Conservation (phyloP, 2,888 invertebrate species). For the Archips crataeganus region DNA sequence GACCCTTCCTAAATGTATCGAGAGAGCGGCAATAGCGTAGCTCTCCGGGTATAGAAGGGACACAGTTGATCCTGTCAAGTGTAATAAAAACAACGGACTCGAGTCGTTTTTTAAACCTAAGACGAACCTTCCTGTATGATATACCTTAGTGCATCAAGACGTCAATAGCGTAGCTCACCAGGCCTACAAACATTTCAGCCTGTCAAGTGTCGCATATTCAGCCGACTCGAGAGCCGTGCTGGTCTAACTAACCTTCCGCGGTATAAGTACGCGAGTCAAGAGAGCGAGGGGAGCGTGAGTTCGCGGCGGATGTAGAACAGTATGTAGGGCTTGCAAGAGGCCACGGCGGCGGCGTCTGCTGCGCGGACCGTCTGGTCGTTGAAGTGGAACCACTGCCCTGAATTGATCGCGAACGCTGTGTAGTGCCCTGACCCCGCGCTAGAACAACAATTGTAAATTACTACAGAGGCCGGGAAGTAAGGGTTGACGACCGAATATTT, state of each 20-base stretch:
- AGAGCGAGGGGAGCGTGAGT: conserved; percentile 10
- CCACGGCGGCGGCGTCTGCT: conserved; percentile 88
- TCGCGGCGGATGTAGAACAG: conserved; percentile 93
- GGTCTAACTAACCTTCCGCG: background rate
- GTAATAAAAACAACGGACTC: no score
- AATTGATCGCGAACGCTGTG: conserved; percentile 93
- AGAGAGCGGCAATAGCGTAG: background rate
- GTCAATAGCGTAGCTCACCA: no score
- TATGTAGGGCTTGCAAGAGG: conserved; percentile 93
- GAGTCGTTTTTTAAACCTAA: no score
- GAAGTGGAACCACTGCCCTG: conserved; percentile 94
- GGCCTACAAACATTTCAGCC: background rate
- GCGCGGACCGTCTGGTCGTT: conserved; percentile 94
- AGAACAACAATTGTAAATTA: conserved; percentile 39
- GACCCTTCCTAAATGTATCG: no score
- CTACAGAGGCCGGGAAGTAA: no score
- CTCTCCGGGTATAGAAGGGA: background rate
- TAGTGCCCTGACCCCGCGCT: conserved; percentile 94
- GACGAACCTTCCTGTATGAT: no score
- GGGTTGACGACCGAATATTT: no score
- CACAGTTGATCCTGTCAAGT: no score
- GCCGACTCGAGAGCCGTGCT: background rate
- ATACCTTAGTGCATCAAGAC: no score
- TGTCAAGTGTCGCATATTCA: background rate
- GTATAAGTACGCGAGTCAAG: conserved; percentile 8